Conservation (phyloP, 2,797 vertebrate genomes). For the Hyperoplus lanceolatus region DNA sequence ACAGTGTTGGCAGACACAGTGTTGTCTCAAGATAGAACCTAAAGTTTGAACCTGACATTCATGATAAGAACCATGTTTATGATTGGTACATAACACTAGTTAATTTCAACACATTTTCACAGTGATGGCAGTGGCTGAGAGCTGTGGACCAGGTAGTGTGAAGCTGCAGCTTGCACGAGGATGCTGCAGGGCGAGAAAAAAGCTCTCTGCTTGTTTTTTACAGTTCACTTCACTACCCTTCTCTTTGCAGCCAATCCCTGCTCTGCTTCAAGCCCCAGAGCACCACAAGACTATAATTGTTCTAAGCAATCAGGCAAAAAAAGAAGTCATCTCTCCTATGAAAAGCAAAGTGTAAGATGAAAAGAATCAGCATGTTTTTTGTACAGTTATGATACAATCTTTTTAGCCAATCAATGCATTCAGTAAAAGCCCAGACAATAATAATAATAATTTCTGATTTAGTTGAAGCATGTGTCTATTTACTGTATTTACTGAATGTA, state of each 20-base stretch:
- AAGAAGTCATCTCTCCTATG: conserved; percentile 20
- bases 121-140: conserved; percentile 32
- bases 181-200: conserved; percentile 64
- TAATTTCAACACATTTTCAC: conserved; percentile 25
- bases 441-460: not conserved
- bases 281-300: conserved; percentile 39
- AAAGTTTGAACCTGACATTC: conserved; percentile 3
- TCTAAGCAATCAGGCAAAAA: conserved; percentile 55
- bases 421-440: not conserved
- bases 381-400: not conserved
- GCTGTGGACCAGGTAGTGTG: conserved; percentile 47
- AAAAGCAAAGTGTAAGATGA: conserved; percentile 27
- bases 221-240: conserved; percentile 69
- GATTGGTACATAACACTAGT: conserved; percentile 16
- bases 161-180: conserved; percentile 47
- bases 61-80: not conserved
- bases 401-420: conserved; percentile 1
- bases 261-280: conserved; percentile 53
- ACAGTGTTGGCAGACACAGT: not conserved
- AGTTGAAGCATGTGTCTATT: not conserved
- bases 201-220: conserved; percentile 64
- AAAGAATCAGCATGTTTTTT: conserved; percentile 18
- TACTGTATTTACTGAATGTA: not conserved
- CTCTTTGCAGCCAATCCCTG: conserved; percentile 22
- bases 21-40: not conserved